Evolutionary conservation across 2,888 invertebrate genomes (phyloP).

Genomic region (Drosophila gaucha): DNA sequence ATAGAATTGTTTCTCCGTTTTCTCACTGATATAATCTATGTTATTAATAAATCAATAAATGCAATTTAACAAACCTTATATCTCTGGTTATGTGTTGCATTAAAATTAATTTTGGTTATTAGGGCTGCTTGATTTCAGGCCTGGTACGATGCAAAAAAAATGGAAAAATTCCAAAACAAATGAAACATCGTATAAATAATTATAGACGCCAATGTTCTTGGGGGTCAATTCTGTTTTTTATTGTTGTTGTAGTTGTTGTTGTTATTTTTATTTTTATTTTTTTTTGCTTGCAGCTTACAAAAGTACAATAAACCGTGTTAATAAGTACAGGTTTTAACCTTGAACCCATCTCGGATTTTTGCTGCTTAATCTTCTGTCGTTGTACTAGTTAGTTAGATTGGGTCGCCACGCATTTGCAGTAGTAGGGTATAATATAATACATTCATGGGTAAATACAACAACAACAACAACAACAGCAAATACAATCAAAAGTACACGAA

Average conservation of each 20-base stretch:
- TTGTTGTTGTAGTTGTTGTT: constrained; percentile 22
- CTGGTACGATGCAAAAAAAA: constrained; percentile 8
- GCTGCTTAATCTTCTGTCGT: constrained; percentile 28
- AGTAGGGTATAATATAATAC: constrained; percentile 82
- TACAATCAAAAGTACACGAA: constrained; percentile 44
- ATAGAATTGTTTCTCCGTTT: neutral
- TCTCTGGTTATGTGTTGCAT: neutral
- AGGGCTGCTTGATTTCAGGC: constrained; percentile 2
- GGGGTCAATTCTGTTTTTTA: constrained; percentile 36
- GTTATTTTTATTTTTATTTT: constrained; percentile 17
- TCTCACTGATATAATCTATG: neutral
- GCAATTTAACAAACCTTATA: neutral
- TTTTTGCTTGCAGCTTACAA: constrained; percentile 46
- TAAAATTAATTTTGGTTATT: constrained; percentile 7
- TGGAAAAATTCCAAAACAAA: constrained; percentile 84
- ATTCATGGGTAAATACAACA: constrained; percentile 63
- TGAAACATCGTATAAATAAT: constrained; percentile 84
- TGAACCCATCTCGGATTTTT: constrained; percentile 67
- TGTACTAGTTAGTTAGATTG: constrained; percentile 27
- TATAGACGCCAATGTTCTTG: constrained; percentile 65
- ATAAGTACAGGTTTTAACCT: constrained; percentile 80
- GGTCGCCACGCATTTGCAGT: constrained; percentile 55
- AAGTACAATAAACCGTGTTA: constrained; percentile 81
- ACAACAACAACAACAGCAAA: constrained; percentile 46
- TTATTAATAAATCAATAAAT: neutral